Conservation (phyloP, 2,113 vertebrate species). For the Thunnus maccoyii region DNA sequence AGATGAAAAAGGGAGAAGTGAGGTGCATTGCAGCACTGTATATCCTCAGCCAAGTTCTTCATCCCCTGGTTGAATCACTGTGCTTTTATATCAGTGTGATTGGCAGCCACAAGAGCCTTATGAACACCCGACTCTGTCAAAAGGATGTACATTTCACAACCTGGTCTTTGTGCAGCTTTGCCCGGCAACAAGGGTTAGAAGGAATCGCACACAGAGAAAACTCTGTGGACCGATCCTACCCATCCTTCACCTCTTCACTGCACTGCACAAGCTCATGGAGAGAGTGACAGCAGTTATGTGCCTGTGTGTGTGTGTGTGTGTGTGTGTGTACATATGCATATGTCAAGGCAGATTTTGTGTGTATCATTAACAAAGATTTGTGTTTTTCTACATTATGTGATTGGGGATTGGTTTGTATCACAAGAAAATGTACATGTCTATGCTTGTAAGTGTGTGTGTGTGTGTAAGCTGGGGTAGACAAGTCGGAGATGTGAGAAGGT, state of each 20-base stretch:
- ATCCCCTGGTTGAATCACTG: slow-evolving; percentile 47
- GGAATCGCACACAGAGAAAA: slow-evolving; percentile 45
- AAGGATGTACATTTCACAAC: slow-evolving; percentile 69
- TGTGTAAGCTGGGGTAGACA: slow-evolving; percentile 12
- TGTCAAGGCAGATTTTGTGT: slow-evolving; percentile 25
- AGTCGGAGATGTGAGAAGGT: slow-evolving; percentile 45
- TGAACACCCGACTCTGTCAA: slow-evolving; percentile 61
- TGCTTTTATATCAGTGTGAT: slow-evolving; percentile 69
- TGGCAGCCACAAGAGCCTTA: slow-evolving; percentile 69
- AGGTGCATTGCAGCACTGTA: slow-evolving; percentile 16
- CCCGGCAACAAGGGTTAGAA: slow-evolving; percentile 55
- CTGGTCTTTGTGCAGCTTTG: slow-evolving; percentile 69
- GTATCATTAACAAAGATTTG: slow-evolving; percentile 4
- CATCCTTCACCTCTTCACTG: slow-evolving; percentile 53
- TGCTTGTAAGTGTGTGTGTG: neutral
- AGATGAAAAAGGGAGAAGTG: slow-evolving; percentile 12
- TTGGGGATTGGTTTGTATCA: slow-evolving; percentile 22
- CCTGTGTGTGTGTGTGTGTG: slow-evolving; percentile 12
- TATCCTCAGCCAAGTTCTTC: slow-evolving; percentile 63
- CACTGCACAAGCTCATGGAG: slow-evolving; percentile 39
- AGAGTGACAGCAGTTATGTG: slow-evolving; percentile 46
- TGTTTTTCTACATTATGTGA: slow-evolving; percentile 17
- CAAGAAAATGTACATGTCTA: neutral
- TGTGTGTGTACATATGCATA: slow-evolving; percentile 12
- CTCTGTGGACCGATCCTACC: slow-evolving; percentile 38